A percentile compares a stretch with the other conserved stretches of the same genome.
phyloP scores from a whole-genome alignment of 2,113 vertebrate genomes.

The Datnioides undecimradiatus region DNA sequence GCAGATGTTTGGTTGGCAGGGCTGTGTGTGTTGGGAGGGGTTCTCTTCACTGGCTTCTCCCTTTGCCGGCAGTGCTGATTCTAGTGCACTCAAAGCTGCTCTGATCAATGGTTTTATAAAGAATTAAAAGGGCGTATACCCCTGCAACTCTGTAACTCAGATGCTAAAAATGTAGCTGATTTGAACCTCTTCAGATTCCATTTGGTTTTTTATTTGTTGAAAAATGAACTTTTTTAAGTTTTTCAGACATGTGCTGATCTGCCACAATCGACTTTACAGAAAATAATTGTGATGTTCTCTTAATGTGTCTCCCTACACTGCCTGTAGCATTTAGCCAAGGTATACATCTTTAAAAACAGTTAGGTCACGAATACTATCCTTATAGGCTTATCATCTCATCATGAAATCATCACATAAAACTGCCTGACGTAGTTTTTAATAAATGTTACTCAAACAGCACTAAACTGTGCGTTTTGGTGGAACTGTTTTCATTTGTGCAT shows the following conservation, averaged over 20 bases:
- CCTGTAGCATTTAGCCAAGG: no score
- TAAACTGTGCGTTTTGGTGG: neutral
- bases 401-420: no score
- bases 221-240: neutral
- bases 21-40: neutral
- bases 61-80: neutral
- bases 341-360: no score
- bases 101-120: neutral
- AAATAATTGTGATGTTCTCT: no score
- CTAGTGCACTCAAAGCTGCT: neutral
- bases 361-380: no score
- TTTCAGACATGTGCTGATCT: neutral
- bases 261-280: neutral
- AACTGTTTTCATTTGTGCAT: neutral
- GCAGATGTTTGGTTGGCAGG: neutral
- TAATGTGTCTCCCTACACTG: no score
- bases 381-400: no score
- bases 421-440: no score
- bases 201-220: neutral
- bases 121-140: neutral
- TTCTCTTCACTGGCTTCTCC: constrained; percentile 1
- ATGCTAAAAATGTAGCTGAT: no score
- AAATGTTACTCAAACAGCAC: neutral
- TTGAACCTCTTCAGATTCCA: no score
- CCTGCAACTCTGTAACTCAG: no score